These are phyloP conservation scores for Scalopus aquaticus DNA, from an alignment of 2,113 vertebrate genomes.

Conservation along the genomic window DNA sequence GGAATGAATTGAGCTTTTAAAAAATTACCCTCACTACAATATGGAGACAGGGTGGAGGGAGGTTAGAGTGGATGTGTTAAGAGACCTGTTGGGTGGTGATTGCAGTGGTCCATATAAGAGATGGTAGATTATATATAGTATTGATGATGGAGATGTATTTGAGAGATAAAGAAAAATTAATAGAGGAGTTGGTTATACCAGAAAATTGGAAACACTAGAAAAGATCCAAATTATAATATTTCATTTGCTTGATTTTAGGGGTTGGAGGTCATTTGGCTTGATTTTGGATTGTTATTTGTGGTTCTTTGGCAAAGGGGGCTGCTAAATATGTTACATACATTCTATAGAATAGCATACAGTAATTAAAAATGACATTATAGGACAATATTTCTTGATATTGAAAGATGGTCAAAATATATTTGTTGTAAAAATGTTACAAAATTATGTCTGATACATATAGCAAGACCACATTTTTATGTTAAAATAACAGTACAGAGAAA, in stretches of 20 bases:
- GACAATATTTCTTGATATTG: not conserved
- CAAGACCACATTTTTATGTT: constrained; percentile 18
- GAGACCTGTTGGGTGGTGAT: not conserved
- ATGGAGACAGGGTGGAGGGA: not conserved
- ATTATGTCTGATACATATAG: not conserved
- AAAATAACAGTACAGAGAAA: constrained; percentile 4
- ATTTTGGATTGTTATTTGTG: not conserved
- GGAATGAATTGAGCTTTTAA: not conserved
- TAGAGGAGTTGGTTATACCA: not conserved
- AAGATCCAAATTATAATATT: not conserved
- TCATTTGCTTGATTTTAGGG: not conserved
- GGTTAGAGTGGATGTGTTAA: not conserved
- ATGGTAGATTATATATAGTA: no score
- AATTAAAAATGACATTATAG: not conserved
- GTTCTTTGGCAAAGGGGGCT: not conserved
- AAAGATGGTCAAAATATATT: constrained; percentile 17
- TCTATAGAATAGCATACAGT: not conserved
- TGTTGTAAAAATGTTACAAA: constrained; percentile 11
- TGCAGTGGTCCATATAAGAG: not conserved
- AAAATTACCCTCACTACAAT: not conserved
- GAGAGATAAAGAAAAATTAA: constrained; percentile 5
- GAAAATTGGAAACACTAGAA: not conserved
- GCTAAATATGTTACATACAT: not conserved
- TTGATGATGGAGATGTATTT: not conserved
- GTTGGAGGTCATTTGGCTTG: not conserved